A percentile compares a stretch with the other conserved stretches of the same genome.
Evolutionary conservation across 1,140 invertebrate genomes (phyloP).

Genomic region (Pectinophora gossypiella): DNA sequence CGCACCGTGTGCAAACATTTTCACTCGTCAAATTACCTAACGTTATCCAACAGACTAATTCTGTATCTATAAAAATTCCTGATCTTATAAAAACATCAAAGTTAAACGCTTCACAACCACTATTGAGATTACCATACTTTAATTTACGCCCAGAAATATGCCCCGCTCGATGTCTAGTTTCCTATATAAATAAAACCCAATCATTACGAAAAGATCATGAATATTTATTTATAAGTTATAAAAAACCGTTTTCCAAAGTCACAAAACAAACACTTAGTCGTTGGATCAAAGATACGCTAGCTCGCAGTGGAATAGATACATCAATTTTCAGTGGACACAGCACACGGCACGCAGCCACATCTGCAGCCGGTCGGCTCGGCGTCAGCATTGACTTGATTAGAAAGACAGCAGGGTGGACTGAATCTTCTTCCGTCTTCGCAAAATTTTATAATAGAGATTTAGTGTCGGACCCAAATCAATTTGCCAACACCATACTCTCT

Average conservation of each 20-base stretch:
- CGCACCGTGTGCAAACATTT: conserved; percentile 5
- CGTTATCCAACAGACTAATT: not conserved
- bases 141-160: conserved; percentile 3
- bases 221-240: conserved; percentile 2
- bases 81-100: not conserved
- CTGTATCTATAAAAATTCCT: not conserved
- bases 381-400: conserved; percentile 9
- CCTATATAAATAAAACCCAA: conserved; percentile 2
- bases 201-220: not conserved
- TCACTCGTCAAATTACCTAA: not conserved
- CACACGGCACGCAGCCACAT: conserved; percentile 26
- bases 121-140: conserved; percentile 1
- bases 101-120: not conserved
- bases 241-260: conserved; percentile 1
- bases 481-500: not conserved
- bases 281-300: conserved; percentile 14
- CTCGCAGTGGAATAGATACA: conserved; percentile 15
- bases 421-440: not conserved
- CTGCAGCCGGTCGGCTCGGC: conserved; percentile 15
- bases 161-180: not conserved
- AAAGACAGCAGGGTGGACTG: not conserved
- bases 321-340: conserved; percentile 21
- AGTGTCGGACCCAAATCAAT: not conserved
- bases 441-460: not conserved
- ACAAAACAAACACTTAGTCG: not conserved